Evolutionary conservation across 2,113 vertebrate species (phyloP).

Genomic region (Aldabrachelys gigantea): DNA sequence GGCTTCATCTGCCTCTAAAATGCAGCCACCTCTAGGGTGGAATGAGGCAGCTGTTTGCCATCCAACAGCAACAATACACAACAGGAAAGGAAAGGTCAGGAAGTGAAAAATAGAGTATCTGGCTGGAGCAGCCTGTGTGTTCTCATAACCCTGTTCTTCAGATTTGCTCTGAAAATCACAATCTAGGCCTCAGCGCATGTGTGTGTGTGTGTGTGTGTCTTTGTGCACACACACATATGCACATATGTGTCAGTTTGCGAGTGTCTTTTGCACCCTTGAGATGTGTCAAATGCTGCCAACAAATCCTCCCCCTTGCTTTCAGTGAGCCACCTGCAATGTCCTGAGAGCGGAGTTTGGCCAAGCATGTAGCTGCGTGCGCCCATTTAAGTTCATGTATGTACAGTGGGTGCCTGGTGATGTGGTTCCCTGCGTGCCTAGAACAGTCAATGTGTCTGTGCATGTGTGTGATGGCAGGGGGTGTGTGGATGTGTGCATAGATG

Average conservation of each 20-base stretch:
- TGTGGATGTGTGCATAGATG: not conserved
- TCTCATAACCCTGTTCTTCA: fast-evolving
- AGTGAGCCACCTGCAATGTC: not conserved
- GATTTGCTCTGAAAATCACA: not conserved
- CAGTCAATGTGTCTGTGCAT: not conserved
- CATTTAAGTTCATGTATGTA: not conserved
- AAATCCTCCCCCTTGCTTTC: not conserved
- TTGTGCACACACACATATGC: too few species aligned
- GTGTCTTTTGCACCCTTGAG: not conserved
- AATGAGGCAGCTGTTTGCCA: not conserved
- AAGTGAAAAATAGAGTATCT: fast-evolving
- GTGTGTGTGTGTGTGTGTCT: too few species aligned
- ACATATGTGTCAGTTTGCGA: too few species aligned
- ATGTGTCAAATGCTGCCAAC: not conserved
- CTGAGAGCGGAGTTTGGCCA: not conserved
- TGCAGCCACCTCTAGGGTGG: not conserved
- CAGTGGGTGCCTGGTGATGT: not conserved
- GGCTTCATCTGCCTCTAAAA: not conserved
- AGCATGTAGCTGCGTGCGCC: too few species aligned
- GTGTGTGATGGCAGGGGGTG: not conserved
- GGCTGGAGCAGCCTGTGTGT: not conserved
- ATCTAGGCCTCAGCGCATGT: not conserved
- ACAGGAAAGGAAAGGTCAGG: not conserved
- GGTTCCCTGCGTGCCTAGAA: not conserved
- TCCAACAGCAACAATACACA: not conserved